phyloP scores from a whole-genome alignment of 2,888 invertebrate species.

The Anoncus sp. region DNA sequence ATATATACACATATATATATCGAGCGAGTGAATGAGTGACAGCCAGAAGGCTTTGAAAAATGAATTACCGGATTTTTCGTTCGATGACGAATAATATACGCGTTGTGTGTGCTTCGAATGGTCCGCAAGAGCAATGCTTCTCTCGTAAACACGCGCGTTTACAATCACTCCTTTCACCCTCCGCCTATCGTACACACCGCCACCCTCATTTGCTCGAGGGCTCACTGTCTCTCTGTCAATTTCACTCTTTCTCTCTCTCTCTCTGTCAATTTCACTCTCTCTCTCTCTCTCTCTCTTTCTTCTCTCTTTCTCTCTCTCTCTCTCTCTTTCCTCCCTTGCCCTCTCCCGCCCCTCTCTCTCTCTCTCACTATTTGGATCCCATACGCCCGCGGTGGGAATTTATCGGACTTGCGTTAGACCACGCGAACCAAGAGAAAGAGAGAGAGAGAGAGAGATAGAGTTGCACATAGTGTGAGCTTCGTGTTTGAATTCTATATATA shows the following conservation, averaged over 20 bases:
- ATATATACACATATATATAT: no score
- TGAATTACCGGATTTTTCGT: conserved; percentile 60
- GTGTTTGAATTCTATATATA: not conserved
- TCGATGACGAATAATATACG: conserved; percentile 56
- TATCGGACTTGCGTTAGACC: no score
- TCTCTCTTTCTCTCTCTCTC: no score
- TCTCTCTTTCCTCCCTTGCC: no score
- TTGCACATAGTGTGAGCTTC: conserved; percentile 1
- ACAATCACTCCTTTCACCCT: conserved; percentile 38
- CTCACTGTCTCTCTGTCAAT: not conserved
- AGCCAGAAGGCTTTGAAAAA: conserved; percentile 35
- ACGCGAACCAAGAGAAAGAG: no score
- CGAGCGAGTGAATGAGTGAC: not conserved
- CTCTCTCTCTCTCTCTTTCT: no score
- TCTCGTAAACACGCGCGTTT: conserved; percentile 67
- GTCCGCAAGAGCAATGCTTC: conserved; percentile 26
- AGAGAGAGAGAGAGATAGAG: no score
- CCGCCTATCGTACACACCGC: not conserved
- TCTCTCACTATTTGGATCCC: no score
- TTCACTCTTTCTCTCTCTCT: conserved; percentile 16
- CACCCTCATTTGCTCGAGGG: not conserved
- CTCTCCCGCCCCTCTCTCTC: no score
- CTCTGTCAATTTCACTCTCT: not conserved
- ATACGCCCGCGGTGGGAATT: conserved; percentile 58
- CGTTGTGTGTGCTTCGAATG: conserved; percentile 53